These are phyloP conservation scores for Columba guinea DNA, from an alignment of 2,797 vertebrate species.

Conservation along the genomic window DNA sequence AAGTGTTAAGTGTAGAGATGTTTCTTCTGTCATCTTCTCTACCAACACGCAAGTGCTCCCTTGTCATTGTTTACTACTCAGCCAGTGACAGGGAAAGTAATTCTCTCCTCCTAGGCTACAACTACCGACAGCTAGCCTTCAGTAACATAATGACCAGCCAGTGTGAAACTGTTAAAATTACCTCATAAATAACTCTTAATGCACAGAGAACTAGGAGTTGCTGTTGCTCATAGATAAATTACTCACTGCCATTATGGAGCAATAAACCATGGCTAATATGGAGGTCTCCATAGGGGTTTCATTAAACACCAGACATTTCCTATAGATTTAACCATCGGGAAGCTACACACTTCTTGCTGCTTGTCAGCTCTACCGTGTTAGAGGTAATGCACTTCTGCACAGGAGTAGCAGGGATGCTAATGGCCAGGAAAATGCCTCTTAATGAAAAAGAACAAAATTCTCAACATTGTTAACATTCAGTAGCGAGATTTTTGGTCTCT, in stretches of 20 bases:
- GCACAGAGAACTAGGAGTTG: constrained; percentile 60
- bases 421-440: constrained; percentile 36
- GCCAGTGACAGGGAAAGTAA: not conserved
- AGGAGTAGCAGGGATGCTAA: constrained; percentile 8
- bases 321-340: constrained; percentile 36
- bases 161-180: constrained; percentile 76
- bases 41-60: not conserved
- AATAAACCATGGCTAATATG: constrained; percentile 72
- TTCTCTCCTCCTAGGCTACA: constrained; percentile 43
- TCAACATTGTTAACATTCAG: not conserved
- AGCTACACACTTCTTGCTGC: not conserved
- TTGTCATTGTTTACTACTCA: not conserved
- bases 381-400: constrained; percentile 51
- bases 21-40: not conserved
- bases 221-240: constrained; percentile 73
- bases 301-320: constrained; percentile 72
- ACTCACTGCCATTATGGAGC: constrained; percentile 69
- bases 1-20: not conserved
- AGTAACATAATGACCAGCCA: constrained; percentile 73
- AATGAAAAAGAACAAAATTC: not conserved
- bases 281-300: constrained; percentile 72
- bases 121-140: constrained; percentile 57
- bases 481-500: not conserved
- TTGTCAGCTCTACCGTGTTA: not conserved
- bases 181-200: constrained; percentile 79